A percentile compares a stretch with the other conserved stretches of the same genome.
phyloP scores from a whole-genome alignment of 2,113 vertebrate genomes.

The Malurus cyaneus region DNA sequence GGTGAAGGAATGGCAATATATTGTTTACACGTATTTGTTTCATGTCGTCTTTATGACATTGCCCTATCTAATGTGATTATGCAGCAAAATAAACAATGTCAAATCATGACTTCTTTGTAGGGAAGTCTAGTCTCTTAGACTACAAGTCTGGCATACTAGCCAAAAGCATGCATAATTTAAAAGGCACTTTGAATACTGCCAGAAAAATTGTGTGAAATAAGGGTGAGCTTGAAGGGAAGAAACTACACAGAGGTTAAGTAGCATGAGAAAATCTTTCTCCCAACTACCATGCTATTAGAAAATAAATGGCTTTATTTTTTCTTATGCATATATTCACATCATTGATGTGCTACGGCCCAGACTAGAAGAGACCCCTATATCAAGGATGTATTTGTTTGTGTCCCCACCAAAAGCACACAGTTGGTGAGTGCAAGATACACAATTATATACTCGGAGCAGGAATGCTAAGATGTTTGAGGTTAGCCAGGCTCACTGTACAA shows the following conservation, averaged over 20 bases:
- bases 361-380: background rate
- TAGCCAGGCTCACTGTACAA: background rate
- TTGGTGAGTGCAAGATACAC: background rate
- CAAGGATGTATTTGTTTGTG: background rate
- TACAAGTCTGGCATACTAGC: slow-evolving; percentile 17
- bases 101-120: slow-evolving; percentile 8
- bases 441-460: background rate
- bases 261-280: background rate
- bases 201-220: slow-evolving; percentile 31
- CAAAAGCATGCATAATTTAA: slow-evolving; percentile 56
- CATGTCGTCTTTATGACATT: background rate
- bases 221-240: background rate
- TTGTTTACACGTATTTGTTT: background rate
- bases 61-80: background rate
- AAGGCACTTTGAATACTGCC: slow-evolving; percentile 4
- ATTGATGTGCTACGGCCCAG: background rate
- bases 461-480: background rate
- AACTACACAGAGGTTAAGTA: background rate
- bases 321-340: background rate
- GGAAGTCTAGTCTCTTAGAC: slow-evolving; percentile 14
- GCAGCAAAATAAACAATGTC: slow-evolving; percentile 24
- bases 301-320: background rate
- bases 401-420: background rate
- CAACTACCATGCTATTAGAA: background rate
- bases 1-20: background rate